Evolutionary conservation across 1,140 invertebrate species (phyloP), one percentile per base, ranked within the genome.

Genomic region (Araneus ventricosus): DNA sequence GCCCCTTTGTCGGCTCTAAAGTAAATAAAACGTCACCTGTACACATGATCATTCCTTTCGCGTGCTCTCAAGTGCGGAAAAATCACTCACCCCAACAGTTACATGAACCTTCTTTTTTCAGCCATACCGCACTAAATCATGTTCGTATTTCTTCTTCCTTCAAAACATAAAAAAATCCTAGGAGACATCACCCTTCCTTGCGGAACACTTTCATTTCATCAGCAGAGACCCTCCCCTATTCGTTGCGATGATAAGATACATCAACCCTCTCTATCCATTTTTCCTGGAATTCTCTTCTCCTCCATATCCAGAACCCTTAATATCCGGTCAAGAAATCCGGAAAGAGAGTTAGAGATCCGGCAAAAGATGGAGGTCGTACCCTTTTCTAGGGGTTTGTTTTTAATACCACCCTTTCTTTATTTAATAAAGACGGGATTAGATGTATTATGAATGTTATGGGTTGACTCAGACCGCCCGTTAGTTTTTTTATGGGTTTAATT

Each of bases 401-500:
- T 37, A 75, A 75, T 75, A 37, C 30, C 70, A 34, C 30, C 3
- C 70, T 84, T 84, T 30, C 80, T 84, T 84, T 84, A 57, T 84
- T 84, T 84, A 84, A 84, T 84, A 84, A 84, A 84, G 82, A 10
- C n/a, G 27, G 41, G 82, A 84, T 52, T 84, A 52, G 39, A 27
- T 4, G 45, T 84, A 17, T 45, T 84, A 34, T 57, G 82, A 27
- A 45, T 52, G 39, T 45, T 57, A 45, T 45, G 82, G 24, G 45
- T 20, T 24, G 22, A 5, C 14, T 30, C n/a, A 5, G 45, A 52
- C 41, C 82, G 0, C 82, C 39, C 37, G n/a, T n/a, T 52, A 4
- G 20, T 24, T 52, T 84, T 82, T 84, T 84, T 84, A 84, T 52
- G 82, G 82, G 41, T 84, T 84, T 84, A 84, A 84, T 84, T 84